Conservation (phyloP, 2,113 vertebrate species). For the Centropus bengalensis region DNA sequence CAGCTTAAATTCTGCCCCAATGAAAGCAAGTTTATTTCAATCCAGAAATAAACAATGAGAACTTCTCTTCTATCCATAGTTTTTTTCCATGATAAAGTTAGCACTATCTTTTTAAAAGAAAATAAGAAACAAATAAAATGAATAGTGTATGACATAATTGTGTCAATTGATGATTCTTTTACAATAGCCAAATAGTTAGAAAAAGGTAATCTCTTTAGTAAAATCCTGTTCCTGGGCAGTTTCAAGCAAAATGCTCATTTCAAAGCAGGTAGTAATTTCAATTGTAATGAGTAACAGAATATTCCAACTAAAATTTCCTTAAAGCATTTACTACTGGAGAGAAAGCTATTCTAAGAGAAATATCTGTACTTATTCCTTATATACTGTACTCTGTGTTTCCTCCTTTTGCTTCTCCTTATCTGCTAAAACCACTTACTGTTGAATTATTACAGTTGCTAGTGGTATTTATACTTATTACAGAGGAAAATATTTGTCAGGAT, state of each 20-base stretch:
- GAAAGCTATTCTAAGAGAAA: background rate
- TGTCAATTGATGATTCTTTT: background rate
- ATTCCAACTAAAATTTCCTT: background rate
- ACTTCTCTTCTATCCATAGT: background rate
- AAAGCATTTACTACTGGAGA: background rate
- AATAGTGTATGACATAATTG: background rate
- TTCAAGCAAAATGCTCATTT: background rate
- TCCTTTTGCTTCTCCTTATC: background rate
- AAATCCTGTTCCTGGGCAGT: background rate
- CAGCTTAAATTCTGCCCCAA: background rate
- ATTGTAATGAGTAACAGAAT: background rate
- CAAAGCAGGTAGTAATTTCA: background rate
- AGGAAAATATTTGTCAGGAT: background rate
- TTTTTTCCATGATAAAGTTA: background rate
- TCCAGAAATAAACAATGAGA: background rate
- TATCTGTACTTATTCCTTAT: background rate
- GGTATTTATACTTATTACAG: background rate
- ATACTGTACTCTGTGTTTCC: background rate
- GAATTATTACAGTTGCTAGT: background rate
- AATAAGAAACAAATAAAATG: background rate
- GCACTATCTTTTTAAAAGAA: background rate
- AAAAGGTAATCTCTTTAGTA: background rate
- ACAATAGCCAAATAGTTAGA: background rate
- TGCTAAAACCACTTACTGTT: background rate
- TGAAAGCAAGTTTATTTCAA: background rate